A percentile compares a stretch with the other conserved stretches of the same genome.
These are phyloP conservation scores for Gastrophryne carolinensis DNA, from an alignment of 2,797 vertebrate genomes.

Conservation along the genomic window DNA sequence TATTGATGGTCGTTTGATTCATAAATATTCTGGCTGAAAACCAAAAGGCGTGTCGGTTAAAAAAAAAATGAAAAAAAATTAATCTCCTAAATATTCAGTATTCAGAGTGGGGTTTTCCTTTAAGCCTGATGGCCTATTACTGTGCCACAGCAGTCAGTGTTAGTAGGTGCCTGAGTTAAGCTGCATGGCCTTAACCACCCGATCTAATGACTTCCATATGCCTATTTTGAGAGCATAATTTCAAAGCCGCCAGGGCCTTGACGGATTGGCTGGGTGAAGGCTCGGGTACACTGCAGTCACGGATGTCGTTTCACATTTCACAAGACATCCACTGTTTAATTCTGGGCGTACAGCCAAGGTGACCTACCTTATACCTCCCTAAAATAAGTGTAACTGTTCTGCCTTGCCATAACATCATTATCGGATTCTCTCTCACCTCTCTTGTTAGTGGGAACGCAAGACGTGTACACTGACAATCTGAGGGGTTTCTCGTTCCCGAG, in stretches of 20 bases:
- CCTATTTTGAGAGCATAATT: conserved; percentile 72
- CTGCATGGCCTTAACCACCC: conserved; percentile 70
- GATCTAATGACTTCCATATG: conserved; percentile 84
- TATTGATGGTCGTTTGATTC: too few species aligned
- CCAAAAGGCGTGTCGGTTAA: too few species aligned
- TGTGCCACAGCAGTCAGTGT: neutral
- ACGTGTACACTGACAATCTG: too few species aligned
- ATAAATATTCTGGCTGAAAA: too few species aligned
- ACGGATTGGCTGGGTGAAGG: conserved; percentile 72
- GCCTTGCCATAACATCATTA: conserved; percentile 49
- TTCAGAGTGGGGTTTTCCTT: too few species aligned
- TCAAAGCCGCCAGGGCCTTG: conserved; percentile 81
- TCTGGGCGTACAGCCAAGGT: conserved; percentile 77
- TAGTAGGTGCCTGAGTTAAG: neutral
- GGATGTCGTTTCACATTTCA: conserved; percentile 83
- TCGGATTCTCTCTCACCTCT: neutral
- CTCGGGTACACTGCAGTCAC: conserved; percentile 70
- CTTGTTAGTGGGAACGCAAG: neutral
- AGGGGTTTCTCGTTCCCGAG: too few species aligned
- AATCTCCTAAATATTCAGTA: too few species aligned
- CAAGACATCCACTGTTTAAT: conserved; percentile 84
- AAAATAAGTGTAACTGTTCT: conserved; percentile 65
- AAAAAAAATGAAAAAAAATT: too few species aligned
- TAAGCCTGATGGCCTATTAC: neutral
- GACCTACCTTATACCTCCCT: conserved; percentile 76